Conservation (phyloP, 2,797 vertebrate genomes). For the Tenualosa ilisha region DNA sequence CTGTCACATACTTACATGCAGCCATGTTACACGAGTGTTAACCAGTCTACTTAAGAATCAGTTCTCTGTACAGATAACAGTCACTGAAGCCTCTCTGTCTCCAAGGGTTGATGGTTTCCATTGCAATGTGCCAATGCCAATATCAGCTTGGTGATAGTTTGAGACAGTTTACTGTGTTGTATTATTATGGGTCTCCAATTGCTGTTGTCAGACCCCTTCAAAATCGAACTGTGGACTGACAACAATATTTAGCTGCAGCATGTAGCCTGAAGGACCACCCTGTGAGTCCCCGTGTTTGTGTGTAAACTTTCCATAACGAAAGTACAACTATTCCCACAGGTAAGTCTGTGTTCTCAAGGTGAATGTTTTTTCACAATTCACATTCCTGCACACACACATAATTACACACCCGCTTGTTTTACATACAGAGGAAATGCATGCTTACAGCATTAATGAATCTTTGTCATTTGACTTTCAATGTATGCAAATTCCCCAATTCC, state of each 20-base stretch:
- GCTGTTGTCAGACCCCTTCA: not conserved
- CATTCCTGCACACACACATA: conserved; percentile 24
- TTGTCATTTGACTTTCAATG: conserved; percentile 54
- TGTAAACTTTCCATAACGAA: conserved; percentile 7
- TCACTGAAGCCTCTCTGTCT: no score
- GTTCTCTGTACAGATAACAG: no score
- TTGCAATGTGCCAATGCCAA: no score
- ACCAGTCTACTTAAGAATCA: no score
- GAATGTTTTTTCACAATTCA: conserved; percentile 39
- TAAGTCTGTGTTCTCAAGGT: conserved; percentile 33
- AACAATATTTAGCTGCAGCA: not conserved
- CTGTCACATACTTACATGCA: no score
- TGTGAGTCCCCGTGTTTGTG: not conserved
- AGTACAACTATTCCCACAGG: conserved; percentile 21
- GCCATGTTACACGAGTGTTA: no score
- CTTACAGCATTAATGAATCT: conserved; percentile 47
- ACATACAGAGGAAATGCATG: conserved; percentile 38
- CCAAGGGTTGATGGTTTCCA: no score
- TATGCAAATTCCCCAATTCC: conserved; percentile 47
- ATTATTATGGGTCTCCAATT: no score
- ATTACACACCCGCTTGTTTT: conserved; percentile 42
- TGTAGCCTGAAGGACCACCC: not conserved
- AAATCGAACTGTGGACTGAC: not conserved
- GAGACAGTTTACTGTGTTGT: no score
- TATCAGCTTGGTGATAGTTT: no score